phyloP scores from a whole-genome alignment of 1,140 invertebrate species.

The Hetaerina americana region DNA sequence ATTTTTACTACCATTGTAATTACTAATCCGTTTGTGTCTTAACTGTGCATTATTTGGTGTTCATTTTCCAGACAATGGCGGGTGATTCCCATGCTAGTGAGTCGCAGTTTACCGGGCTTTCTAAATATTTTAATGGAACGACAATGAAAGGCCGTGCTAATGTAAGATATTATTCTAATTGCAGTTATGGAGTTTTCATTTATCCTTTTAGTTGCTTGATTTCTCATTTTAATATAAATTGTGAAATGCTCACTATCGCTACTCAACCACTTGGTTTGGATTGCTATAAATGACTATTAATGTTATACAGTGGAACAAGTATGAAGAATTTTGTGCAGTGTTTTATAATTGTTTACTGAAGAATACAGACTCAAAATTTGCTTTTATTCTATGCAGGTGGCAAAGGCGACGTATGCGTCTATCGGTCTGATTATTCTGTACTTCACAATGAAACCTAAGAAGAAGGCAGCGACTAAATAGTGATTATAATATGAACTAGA shows the following conservation, averaged over 20 bases:
- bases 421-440: constrained; percentile 41
- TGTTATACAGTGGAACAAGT: too few relatives aligned
- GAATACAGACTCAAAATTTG: too few relatives aligned
- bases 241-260: neutral
- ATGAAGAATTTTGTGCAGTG: too few relatives aligned
- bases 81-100: constrained; percentile 33
- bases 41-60: neutral
- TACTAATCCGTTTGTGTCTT: neutral
- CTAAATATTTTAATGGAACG: constrained; percentile 45
- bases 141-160: constrained; percentile 48
- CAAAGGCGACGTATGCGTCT: constrained; percentile 45
- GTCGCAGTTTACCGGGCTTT: constrained; percentile 38
- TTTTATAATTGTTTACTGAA: too few relatives aligned
- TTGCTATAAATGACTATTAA: neutral
- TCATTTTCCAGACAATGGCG: constrained; percentile 44
- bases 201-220: too few relatives aligned
- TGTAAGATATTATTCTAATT: constrained; percentile 40
- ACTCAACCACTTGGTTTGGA: neutral
- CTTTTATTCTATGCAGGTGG: constrained; percentile 36
- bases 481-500: neutral
- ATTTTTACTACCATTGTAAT: too few relatives aligned
- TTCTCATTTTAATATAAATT: constrained; percentile 12
- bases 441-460: constrained; percentile 42
- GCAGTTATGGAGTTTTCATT: constrained; percentile 20
- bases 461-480: constrained; percentile 26